phyloP scores from a whole-genome alignment of 1,140 invertebrate species.

The Frieseomelitta varia region DNA sequence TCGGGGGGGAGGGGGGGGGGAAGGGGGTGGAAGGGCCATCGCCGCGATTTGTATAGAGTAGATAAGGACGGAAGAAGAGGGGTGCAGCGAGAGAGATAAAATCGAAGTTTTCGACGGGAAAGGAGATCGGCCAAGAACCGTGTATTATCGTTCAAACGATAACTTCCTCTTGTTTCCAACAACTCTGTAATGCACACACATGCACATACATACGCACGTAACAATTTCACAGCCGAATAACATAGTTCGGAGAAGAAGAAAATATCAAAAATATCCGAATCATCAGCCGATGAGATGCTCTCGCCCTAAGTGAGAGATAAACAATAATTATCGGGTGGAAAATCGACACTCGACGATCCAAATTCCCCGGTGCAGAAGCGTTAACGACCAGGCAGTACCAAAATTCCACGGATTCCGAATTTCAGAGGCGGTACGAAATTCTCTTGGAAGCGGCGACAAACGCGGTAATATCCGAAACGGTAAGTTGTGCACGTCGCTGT shows the following conservation, averaged over 20 bases:
- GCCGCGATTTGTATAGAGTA: too few species aligned
- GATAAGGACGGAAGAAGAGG: too few species aligned
- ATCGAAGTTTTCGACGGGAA: neutral
- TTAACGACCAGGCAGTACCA: conserved; percentile 5
- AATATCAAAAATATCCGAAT: neutral
- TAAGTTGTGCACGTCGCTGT: conserved; percentile 73
- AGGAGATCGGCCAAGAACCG: neutral
- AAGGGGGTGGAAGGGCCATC: too few species aligned
- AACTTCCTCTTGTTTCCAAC: neutral
- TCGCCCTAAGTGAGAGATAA: neutral
- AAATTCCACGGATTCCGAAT: neutral
- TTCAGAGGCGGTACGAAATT: conserved; percentile 63
- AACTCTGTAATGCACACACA: too few species aligned
- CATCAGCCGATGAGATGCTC: neutral
- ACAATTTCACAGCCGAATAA: neutral
- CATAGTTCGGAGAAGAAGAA: neutral
- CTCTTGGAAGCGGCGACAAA: conserved; percentile 54
- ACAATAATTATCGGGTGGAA: conserved; percentile 20
- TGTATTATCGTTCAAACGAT: neutral
- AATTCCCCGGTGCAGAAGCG: conserved; percentile 9
- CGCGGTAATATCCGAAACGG: conserved; percentile 76
- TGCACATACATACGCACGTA: neutral
- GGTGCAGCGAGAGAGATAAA: neutral
- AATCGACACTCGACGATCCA: neutral
- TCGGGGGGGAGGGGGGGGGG: neutral